Conservation (phyloP, 2,797 vertebrate genomes). For the Danio choprae region DNA sequence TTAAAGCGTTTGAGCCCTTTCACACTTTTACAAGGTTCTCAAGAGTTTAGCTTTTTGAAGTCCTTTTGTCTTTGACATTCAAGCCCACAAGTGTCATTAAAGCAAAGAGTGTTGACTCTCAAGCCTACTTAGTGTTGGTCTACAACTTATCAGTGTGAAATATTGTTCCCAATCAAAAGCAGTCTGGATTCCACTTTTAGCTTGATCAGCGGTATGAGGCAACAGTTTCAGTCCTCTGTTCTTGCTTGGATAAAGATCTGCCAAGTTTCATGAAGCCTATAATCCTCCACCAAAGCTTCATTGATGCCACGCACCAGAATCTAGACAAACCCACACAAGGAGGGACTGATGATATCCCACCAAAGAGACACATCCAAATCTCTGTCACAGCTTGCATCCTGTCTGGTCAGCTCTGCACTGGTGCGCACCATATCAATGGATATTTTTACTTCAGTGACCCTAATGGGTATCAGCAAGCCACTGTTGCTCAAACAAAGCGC, state of each 20-base stretch:
- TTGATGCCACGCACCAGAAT: slow-evolving; percentile 29
- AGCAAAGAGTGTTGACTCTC: slow-evolving; percentile 18
- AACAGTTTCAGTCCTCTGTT: slow-evolving; percentile 45
- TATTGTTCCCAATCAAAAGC: slow-evolving; percentile 17
- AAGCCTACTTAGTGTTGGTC: slow-evolving; percentile 40
- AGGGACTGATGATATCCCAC: slow-evolving; percentile 52
- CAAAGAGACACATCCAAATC: slow-evolving; percentile 49
- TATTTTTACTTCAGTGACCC: slow-evolving; percentile 54
- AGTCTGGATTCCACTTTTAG: slow-evolving; percentile 12
- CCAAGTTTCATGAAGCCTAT: slow-evolving; percentile 59
- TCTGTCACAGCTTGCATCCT: slow-evolving; percentile 36
- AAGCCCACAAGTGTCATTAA: slow-evolving; percentile 32
- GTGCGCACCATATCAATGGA: slow-evolving; percentile 25
- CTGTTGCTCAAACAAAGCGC: slow-evolving; percentile 1
- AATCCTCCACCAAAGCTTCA: slow-evolving; percentile 71
- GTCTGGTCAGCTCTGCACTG: slow-evolving; percentile 55
- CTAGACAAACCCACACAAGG: slow-evolving; percentile 67
- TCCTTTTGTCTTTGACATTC: slow-evolving; percentile 56
- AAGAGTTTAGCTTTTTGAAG: slow-evolving; percentile 49
- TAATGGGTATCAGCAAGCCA: slow-evolving; percentile 41
- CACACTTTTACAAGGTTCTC: slow-evolving; percentile 43
- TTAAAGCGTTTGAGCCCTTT: slow-evolving; percentile 33
- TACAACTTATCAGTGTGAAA: slow-evolving; percentile 49
- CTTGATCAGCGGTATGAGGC: slow-evolving; percentile 14
- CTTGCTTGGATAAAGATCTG: slow-evolving; percentile 65